Evolutionary conservation across 2,797 vertebrate genomes (phyloP), one percentile per base, ranked within the genome.

Genomic region (Brachymystax lenok): DNA sequence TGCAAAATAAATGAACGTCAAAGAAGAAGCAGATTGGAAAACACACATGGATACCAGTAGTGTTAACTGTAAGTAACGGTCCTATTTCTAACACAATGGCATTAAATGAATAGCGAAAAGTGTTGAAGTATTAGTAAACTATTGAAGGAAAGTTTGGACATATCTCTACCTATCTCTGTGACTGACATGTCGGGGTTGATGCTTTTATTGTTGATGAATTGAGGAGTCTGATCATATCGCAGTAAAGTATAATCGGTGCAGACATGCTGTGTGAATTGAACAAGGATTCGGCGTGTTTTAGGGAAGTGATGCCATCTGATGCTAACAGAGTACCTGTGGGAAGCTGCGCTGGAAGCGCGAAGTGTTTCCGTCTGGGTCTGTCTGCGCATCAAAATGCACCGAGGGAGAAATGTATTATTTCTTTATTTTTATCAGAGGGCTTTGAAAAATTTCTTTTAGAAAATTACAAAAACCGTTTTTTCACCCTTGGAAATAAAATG

Each of bases 301-400:
- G 75, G 82, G 86, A 75, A 83, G 86, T 93, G 92, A 91, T 81
- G 91, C 86, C 90, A 90, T 76, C 69, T 7, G 88, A 88, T 74
- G 3, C 86, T 86, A 86, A 86, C 82, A 76, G 74, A 77, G 85
- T 83, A 86, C 69, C 76, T 16, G 90, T 73, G 89, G 91, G 90
- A 77, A 0, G 78, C 74, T 2, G 75, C 50, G 76, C 40, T 89
- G 77, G 89, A 90, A 87, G 86, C 78, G 74, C 10, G 78, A 83
- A 89, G 84, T 87, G 30, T 14, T 16, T 16, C 12, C 28, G 5
- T 17, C 4, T 24, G 3, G 12, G 21, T n/a, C n/a, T 10, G 69
- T 59, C 8, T 35, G 27, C 7, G 13, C 33, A 59, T 54, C 51
- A 6, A 16, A 72, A 52, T 14, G 0, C 7, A 19, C 33, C 4